Evolutionary conservation across 2,113 vertebrate species (phyloP), one percentile per base, ranked within the genome.

Genomic region (Muscicapa adusta): DNA sequence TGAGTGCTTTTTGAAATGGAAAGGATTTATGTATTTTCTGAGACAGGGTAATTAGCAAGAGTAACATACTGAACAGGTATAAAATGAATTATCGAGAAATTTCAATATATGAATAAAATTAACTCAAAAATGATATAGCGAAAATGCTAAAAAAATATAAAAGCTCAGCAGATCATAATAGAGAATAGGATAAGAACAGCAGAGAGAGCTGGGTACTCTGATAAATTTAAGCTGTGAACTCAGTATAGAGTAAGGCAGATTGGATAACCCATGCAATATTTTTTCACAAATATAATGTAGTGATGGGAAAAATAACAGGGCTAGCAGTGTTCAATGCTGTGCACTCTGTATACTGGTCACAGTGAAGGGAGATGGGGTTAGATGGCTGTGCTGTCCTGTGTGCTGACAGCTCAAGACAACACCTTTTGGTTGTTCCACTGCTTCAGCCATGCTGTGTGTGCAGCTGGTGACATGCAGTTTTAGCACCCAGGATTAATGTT

Each of bases 381-480:
- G 11, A 14, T 4, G 22, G 0, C 1, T 43, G 66, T 53, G 31
- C 31, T 43, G 26, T 12, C 51, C 43, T 60, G 5, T 5, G 5
- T 13, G 24, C 6, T 63, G n/a, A 11, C 6, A 29, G 17, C 3
- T 42, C 43, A 53, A 63, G 28, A 40, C 22, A 3, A 4, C 8
- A 26, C 5, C 8, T 43, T 50, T 36, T 12, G 7, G 9, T 33
- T 66, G 18, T 6, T 60, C 58, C 45, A 1, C 5, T 40, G 40
- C 6, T 2, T 66, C 25, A 42, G 4, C 20, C 38, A 20, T 4
- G 6, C 12, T 36, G 13, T 12, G 5, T 36, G 17, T 45, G 15
- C 45, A 38, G 12, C 1, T 22, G 33, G 9, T 42, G 19, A 29
- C 14, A 36, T 0, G 2, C 7, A n/a, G 12, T 18, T 84, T 63